Base-by-base conservation (phyloP, 2,797 vertebrate species). In the Arnoldichthys spilopterus region DNA sequence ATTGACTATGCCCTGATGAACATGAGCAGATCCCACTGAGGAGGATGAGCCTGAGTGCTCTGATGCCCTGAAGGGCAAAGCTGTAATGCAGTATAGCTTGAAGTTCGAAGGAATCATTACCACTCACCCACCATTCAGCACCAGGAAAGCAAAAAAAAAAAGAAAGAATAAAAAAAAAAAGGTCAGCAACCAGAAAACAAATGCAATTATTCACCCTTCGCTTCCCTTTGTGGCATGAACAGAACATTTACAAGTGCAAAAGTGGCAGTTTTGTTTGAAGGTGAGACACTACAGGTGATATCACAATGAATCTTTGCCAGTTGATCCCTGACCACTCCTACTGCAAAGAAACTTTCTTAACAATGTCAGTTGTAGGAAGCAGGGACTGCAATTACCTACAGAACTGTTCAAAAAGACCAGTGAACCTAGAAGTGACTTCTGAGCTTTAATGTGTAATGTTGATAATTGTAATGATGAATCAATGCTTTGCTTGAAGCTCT, bases 51-150 rank as follows among this genome's bases (percentile, higher is more conserved):
- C 37, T 77, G 26, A 75, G 54, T 22, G 32, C 62, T 76, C 76
- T 6, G 5, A 68, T 54, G 30, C 53, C 70, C 69, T 43, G 54
- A 80, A 59, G 83, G 78, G 54, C 15, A 12, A 73, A 82, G 45
- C 74, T 78, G 80, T 84, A 82, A 89, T 53, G 69, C 62, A 81
- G 76, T 74, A 51, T 82, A 85, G 84, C 81, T 68, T 12, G 51
- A 77, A 66, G 68, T 75, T 77, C 73, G 51, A 32, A 67, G 40
- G 58, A 88, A 30, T 75, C 77, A 83, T 80, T 83, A 30, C 82
- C 78, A 76, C 68, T 84, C 71, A 80, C 79, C 63, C 80, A 68
- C 85, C 81, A 84, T 82, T 84, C 40, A 79, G 68, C 47, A 82
- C 20, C 67, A 28, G 67, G 45, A 58, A 37, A 47, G 9, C 13